These are phyloP conservation scores for Menidia beryllina DNA, from an alignment of 2,113 vertebrate species.

Conservation along the genomic window DNA sequence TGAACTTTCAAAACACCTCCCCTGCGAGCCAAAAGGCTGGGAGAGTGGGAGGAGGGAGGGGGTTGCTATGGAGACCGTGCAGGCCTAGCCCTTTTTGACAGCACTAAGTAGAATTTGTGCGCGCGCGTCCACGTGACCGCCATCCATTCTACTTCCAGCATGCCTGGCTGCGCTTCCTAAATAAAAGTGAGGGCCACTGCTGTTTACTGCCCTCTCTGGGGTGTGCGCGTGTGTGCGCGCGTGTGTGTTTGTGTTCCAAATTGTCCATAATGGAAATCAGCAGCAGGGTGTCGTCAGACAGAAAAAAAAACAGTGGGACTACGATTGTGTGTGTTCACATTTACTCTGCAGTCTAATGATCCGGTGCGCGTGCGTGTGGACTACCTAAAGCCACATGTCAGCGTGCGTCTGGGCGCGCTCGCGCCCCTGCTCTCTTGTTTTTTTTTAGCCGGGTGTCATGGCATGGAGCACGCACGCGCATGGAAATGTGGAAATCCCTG, in stretches of 20 bases:
- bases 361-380: background rate
- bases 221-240: constrained; percentile 3
- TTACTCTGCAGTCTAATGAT: background rate
- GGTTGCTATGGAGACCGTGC: constrained; percentile 70
- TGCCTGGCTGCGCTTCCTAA: constrained; percentile 49
- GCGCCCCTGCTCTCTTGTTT: constrained; percentile 49
- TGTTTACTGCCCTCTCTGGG: constrained; percentile 23
- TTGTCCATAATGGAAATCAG: background rate
- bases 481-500: constrained; percentile 78
- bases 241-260: too few species aligned
- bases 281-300: background rate
- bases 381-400: background rate
- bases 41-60: constrained; percentile 87
- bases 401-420: background rate
- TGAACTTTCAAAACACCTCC: constrained; percentile 83
- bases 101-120: constrained; percentile 23
- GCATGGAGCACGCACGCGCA: constrained; percentile 50
- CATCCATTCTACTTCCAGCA: constrained; percentile 37
- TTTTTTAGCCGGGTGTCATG: constrained; percentile 49
- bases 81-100: constrained; percentile 66
- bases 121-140: constrained; percentile 34
- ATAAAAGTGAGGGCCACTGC: constrained; percentile 32
- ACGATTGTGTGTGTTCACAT: background rate
- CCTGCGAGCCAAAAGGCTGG: constrained; percentile 81
- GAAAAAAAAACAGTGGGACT: too few species aligned